These are phyloP conservation scores for Natator depressus DNA, from an alignment of 2,113 vertebrate species.

Conservation along the genomic window DNA sequence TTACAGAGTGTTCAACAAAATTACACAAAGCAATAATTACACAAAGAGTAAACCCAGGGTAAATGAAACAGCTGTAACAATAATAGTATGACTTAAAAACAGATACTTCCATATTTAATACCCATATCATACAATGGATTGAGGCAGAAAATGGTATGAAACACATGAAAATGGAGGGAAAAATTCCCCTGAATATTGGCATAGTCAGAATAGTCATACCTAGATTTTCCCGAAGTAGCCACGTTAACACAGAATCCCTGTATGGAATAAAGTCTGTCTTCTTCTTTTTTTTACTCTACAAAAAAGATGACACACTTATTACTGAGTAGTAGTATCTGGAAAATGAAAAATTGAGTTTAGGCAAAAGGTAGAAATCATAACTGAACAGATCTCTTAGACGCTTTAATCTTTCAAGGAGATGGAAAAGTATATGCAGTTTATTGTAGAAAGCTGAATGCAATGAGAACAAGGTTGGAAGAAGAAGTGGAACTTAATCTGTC, in stretches of 20 bases:
- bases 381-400: not conserved
- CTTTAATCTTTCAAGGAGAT: not conserved
- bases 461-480: not conserved
- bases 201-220: conserved; percentile 80
- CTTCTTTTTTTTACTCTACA: conserved; percentile 99
- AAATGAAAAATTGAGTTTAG: not conserved
- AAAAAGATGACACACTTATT: not conserved
- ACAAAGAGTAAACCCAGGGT: not conserved
- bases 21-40: not conserved
- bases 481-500: not conserved
- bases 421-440: not conserved
- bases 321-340: not conserved
- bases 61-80: not conserved
- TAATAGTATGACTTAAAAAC: not conserved
- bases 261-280: conserved; percentile 98
- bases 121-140: not conserved
- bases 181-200: not conserved
- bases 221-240: conserved; percentile 98
- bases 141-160: not conserved
- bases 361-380: not conserved
- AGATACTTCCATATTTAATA: not conserved
- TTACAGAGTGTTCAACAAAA: not conserved
- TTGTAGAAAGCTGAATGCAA: not conserved
- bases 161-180: not conserved
- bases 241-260: conserved; percentile 97